These are phyloP conservation scores for Oostethus manadensis DNA, from an alignment of 2,113 vertebrate genomes.

Conservation along the genomic window DNA sequence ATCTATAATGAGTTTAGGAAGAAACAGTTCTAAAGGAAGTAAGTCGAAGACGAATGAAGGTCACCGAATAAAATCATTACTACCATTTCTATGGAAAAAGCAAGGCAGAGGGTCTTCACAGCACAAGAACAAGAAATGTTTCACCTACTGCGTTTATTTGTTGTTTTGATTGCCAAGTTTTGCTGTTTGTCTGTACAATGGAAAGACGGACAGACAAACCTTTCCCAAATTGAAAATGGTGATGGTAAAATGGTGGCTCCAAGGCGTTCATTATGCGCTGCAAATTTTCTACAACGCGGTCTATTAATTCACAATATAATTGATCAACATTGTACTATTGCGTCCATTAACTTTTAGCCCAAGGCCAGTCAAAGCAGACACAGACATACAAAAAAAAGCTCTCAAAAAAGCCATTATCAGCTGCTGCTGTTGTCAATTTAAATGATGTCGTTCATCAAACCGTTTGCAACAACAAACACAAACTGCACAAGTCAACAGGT, in stretches of 20 bases:
- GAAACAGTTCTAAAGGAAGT: not conserved
- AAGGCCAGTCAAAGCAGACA: constrained; percentile 47
- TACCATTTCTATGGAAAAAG: not conserved
- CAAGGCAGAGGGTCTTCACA: not conserved
- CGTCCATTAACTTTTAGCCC: constrained; percentile 63
- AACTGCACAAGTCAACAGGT: constrained; percentile 30
- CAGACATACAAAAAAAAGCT: constrained; percentile 13
- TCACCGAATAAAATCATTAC: not conserved
- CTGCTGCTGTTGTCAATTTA: constrained; percentile 55
- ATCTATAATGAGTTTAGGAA: not conserved
- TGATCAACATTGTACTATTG: constrained; percentile 55
- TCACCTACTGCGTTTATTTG: not conserved
- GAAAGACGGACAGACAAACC: not conserved
- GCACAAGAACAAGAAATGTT: not conserved
- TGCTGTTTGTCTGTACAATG: constrained; percentile 4
- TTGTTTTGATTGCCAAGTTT: not conserved
- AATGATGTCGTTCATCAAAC: constrained; percentile 58
- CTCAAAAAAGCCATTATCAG: constrained; percentile 55
- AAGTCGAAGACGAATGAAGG: not conserved
- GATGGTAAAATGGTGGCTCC: constrained; percentile 30
- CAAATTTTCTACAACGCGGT: constrained; percentile 52
- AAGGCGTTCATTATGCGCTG: constrained; percentile 46
- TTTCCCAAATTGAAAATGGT: constrained; percentile 21
- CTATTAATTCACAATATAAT: constrained; percentile 65
- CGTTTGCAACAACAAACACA: constrained; percentile 28